Base-by-base conservation (phyloP, 92 coral and sea anemone species). In the Porites lobata region DNA sequence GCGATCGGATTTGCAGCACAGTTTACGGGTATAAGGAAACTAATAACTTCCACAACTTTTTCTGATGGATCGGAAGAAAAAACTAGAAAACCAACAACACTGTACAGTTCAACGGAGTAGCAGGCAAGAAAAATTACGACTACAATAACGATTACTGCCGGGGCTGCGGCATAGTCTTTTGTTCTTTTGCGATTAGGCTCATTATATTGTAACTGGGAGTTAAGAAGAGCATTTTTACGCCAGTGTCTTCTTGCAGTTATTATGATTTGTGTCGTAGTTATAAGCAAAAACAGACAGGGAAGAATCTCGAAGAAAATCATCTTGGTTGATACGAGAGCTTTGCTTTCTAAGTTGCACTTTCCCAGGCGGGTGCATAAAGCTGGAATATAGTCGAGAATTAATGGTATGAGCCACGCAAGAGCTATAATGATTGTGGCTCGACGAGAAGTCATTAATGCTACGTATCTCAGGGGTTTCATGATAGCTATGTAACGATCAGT, bases 1-100 rank as follows among this genome's bases (percentile, higher is more conserved):
- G 86, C 86, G 51, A 81, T 81, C 58, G 86, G 86, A 57, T 69
- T 81, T 1, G 56, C 86, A 32, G 86, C 66, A 56, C 76, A 81
- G 32, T 81, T 81, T 3, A 81, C 86, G 0, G 70, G 0, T 26
- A 69, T 12, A 1, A 81, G n/a, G 11, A 81, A 81, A 18, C 8
- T 3, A 8, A 81, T 68, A 10, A 66, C 77, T 0, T 53, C 18
- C 18, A 24, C 32, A 15, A 81, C 76, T 26, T 81, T 66, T 8
- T 13, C 9, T 26, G 77, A 15, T 29, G 77, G 86, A 0, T 0
- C 0, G 22, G 56, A 24, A 1, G 65, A 53, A 53, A 8, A 22
- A 54, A 52, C 19, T 53, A 81, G 66, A 2, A 68, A 81, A 54
- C 77, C 54, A 26, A 67, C 8, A 10, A 56, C 66, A 38, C 76